Conservation (phyloP, 2,888 invertebrate species). For the Nymphalis urticae region DNA sequence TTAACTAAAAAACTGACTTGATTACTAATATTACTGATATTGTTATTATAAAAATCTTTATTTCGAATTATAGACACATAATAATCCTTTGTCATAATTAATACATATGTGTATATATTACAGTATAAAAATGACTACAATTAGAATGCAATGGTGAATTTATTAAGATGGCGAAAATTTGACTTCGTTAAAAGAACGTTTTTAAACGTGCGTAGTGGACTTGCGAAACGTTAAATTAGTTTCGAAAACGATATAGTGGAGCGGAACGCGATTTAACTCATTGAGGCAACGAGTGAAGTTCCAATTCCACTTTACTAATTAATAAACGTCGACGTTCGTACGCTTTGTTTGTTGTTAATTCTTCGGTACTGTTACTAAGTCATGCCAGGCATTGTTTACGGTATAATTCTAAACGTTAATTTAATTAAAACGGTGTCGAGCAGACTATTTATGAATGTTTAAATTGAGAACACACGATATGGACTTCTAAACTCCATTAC, state of each 20-base stretch:
- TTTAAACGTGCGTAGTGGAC: slow-evolving; percentile 8
- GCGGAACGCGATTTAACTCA: slow-evolving; percentile 38
- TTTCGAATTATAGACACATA: neutral
- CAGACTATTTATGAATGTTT: neutral
- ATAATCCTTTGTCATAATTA: no score
- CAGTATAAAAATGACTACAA: no score
- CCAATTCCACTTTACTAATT: slow-evolving; percentile 72
- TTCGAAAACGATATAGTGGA: slow-evolving; percentile 43
- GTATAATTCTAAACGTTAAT: slow-evolving; percentile 5
- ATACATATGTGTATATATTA: no score
- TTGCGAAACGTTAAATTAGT: slow-evolving; percentile 9
- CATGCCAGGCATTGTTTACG: slow-evolving; percentile 14
- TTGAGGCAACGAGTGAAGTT: slow-evolving; percentile 37
- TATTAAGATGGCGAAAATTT: neutral
- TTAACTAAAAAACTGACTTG: neutral
- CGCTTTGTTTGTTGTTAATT: slow-evolving; percentile 39
- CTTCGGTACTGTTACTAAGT: slow-evolving; percentile 26
- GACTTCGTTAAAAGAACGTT: neutral
- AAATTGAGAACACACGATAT: slow-evolving; percentile 4
- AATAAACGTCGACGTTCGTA: slow-evolving; percentile 49
- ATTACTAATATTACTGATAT: no score
- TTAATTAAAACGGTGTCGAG: neutral
- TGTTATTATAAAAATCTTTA: no score
- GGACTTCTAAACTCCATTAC: slow-evolving; percentile 11
- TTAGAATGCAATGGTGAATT: neutral